Percentiles rank a stretch among this genome's conserved stretches.
phyloP scores from a whole-genome alignment of 2,113 vertebrate genomes.

The Nothocercus nigrocapillus region DNA sequence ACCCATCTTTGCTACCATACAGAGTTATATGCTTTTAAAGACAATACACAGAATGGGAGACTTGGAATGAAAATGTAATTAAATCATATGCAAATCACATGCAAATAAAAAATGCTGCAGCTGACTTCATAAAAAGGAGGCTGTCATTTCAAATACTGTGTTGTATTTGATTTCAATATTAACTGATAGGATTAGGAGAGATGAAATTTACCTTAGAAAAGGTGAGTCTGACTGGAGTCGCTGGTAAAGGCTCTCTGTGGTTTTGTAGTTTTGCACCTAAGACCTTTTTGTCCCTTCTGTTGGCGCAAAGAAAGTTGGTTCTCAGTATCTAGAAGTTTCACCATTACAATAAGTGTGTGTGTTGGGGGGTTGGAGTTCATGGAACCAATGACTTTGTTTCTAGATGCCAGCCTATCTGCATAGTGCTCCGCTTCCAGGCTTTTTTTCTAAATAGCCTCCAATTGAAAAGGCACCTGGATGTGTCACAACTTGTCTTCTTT shows the following conservation, averaged over 20 bases:
- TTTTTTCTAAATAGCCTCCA: background rate
- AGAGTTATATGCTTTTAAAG: conserved; percentile 45
- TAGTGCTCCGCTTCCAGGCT: background rate
- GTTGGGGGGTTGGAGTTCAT: too few species aligned
- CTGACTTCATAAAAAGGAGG: conserved; percentile 56
- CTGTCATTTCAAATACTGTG: conserved; percentile 65
- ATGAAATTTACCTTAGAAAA: conserved; percentile 78
- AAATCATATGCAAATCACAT: conserved; percentile 69
- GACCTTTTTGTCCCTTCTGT: background rate
- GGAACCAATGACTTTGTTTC: background rate
- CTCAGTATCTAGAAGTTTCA: background rate
- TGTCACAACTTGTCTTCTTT: background rate
- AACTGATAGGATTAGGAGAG: conserved; percentile 73
- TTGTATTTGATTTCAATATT: conserved; percentile 79
- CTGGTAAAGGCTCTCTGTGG: conserved; percentile 6
- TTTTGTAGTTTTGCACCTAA: conserved; percentile 27
- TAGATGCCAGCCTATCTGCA: background rate
- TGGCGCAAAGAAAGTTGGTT: background rate
- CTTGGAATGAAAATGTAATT: conserved; percentile 67
- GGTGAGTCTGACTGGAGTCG: conserved; percentile 56
- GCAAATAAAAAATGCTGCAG: conserved; percentile 24
- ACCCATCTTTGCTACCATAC: conserved; percentile 4
- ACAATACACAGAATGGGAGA: conserved; percentile 9
- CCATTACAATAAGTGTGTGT: background rate
- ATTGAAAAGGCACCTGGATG: background rate